These are phyloP conservation scores for Glyphotaelius pellucidus DNA, from an alignment of 2,888 invertebrate species.

Conservation along the genomic window DNA sequence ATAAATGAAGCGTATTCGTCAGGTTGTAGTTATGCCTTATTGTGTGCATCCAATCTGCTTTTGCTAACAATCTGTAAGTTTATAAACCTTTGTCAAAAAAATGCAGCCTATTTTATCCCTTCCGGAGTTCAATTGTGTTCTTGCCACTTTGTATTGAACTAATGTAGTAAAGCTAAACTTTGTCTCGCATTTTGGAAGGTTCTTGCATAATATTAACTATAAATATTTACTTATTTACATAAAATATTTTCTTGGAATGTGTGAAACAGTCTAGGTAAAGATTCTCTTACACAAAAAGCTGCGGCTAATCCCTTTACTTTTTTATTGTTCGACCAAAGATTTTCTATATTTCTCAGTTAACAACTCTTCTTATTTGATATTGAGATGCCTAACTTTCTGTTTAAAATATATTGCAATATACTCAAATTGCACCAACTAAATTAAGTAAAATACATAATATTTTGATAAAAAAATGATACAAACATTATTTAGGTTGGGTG, in stretches of 20 bases:
- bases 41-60: neutral
- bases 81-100: neutral
- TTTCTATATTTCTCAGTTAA: neutral
- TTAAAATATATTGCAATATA: neutral
- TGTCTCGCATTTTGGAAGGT: neutral
- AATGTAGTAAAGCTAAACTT: neutral
- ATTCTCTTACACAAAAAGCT: neutral
- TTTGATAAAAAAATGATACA: neutral
- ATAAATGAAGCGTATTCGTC: neutral
- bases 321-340: neutral
- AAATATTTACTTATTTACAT: neutral
- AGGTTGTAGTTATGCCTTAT: neutral
- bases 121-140: neutral
- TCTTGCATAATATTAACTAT: neutral
- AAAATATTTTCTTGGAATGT: neutral
- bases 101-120: neutral
- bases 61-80: neutral
- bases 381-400: neutral
- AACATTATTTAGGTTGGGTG: neutral
- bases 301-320: neutral
- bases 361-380: neutral
- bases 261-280: neutral
- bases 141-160: neutral
- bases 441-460: neutral
- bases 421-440: neutral